Evolutionary conservation across 2,113 vertebrate species (phyloP).

Genomic region (Dicrurus megarhynchus): DNA sequence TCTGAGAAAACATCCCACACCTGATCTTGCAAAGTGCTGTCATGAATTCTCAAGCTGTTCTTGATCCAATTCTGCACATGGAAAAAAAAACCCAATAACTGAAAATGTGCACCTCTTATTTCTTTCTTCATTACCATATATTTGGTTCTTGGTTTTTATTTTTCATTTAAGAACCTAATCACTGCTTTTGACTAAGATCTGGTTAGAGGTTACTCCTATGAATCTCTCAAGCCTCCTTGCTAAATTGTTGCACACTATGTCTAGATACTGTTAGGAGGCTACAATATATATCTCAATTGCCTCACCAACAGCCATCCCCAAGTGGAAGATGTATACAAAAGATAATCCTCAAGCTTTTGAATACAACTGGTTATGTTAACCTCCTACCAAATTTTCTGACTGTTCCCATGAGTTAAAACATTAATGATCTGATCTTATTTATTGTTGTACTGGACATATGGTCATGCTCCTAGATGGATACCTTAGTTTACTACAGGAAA

Average conservation of each 20-base stretch:
- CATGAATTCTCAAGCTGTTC: slow-evolving; percentile 87
- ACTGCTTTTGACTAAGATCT: background rate
- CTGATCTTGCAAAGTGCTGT: slow-evolving; percentile 78
- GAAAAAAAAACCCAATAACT: background rate
- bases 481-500: background rate
- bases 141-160: background rate
- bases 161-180: background rate
- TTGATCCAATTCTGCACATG: slow-evolving; percentile 91
- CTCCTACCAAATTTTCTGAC: background rate
- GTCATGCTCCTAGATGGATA: background rate
- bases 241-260: background rate
- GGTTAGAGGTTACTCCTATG: background rate
- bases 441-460: background rate
- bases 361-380: background rate
- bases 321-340: background rate
- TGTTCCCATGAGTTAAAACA: background rate
- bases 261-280: background rate
- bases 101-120: background rate
- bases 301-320: background rate
- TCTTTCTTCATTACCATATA: background rate
- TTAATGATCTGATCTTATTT: background rate
- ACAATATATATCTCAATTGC: background rate
- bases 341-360: background rate
- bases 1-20: slow-evolving; percentile 89
- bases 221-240: background rate